Percentiles rank a stretch among this genome's conserved stretches.
phyloP scores from a whole-genome alignment of 2,113 vertebrate species.

The Microtus richardsoni region DNA sequence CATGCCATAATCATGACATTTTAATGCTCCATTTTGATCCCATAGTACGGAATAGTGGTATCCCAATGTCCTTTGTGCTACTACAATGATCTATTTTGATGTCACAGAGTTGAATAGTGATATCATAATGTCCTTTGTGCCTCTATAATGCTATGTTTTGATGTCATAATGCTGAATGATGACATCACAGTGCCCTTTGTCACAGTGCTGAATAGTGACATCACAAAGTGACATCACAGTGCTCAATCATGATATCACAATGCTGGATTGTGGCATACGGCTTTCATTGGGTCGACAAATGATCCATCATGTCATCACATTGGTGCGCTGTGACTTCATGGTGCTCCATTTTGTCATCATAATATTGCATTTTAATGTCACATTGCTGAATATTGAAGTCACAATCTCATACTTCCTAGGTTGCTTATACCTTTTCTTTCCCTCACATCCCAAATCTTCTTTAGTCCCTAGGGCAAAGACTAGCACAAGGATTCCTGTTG shows the following conservation, averaged over 20 bases:
- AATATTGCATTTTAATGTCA: neutral
- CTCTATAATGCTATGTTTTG: neutral
- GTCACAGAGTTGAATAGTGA: neutral
- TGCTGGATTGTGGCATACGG: neutral
- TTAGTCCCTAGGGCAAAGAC: slow-evolving; percentile 7
- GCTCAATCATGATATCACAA: neutral
- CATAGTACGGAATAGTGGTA: neutral
- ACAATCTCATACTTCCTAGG: neutral
- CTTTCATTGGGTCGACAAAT: neutral
- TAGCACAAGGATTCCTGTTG: neutral
- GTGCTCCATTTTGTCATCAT: neutral
- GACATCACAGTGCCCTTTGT: neutral
- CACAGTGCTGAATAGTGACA: neutral
- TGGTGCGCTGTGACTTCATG: neutral
- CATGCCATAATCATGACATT: neutral
- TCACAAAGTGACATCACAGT: neutral
- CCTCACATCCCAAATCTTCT: neutral
- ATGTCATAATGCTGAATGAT: neutral
- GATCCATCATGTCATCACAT: neutral
- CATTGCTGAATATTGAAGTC: neutral
- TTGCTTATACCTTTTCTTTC: neutral
- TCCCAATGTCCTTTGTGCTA: neutral
- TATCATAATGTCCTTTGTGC: neutral
- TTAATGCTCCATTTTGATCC: neutral
- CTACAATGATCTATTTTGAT: neutral